Conservation (phyloP, 2,888 invertebrate genomes). For the Falcaria lacertinaria region DNA sequence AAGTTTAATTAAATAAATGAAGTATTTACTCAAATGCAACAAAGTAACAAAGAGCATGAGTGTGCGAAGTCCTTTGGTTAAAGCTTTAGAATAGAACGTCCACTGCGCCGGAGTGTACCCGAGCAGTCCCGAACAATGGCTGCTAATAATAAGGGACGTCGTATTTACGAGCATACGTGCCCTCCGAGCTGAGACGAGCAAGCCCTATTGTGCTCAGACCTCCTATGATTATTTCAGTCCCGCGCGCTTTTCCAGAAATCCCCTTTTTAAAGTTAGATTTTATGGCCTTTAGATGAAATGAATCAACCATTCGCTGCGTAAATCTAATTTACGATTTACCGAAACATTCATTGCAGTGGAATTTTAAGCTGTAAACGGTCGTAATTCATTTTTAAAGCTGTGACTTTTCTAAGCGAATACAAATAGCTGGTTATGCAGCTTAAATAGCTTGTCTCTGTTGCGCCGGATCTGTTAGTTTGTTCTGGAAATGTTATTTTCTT, state of each 20-base stretch:
- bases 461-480: neutral
- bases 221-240: slow-evolving; percentile 76
- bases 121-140: slow-evolving; percentile 69
- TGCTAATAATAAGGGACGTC: slow-evolving; percentile 75
- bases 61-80: slow-evolving; percentile 6
- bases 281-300: slow-evolving; percentile 55
- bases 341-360: slow-evolving; percentile 38
- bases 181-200: slow-evolving; percentile 66
- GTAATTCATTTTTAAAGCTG: slow-evolving; percentile 32
- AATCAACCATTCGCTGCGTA: slow-evolving; percentile 46
- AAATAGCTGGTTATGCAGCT: neutral
- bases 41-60: slow-evolving; percentile 16
- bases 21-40: slow-evolving; percentile 11
- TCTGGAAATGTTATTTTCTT: neutral
- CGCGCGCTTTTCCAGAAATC: slow-evolving; percentile 69
- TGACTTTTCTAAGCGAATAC: slow-evolving; percentile 18
- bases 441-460: neutral
- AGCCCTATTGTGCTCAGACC: slow-evolving; percentile 74
- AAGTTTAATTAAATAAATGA: neutral
- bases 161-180: slow-evolving; percentile 79
- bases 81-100: slow-evolving; percentile 17
- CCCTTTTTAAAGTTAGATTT: slow-evolving; percentile 60
- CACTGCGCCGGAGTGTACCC: slow-evolving; percentile 54
- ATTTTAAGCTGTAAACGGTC: slow-evolving; percentile 28
- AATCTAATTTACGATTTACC: slow-evolving; percentile 54